Percentiles rank a stretch among this genome's conserved stretches.
These are phyloP conservation scores for Catostomus latipinnis DNA, from an alignment of 2,797 vertebrate species.

Conservation along the genomic window DNA sequence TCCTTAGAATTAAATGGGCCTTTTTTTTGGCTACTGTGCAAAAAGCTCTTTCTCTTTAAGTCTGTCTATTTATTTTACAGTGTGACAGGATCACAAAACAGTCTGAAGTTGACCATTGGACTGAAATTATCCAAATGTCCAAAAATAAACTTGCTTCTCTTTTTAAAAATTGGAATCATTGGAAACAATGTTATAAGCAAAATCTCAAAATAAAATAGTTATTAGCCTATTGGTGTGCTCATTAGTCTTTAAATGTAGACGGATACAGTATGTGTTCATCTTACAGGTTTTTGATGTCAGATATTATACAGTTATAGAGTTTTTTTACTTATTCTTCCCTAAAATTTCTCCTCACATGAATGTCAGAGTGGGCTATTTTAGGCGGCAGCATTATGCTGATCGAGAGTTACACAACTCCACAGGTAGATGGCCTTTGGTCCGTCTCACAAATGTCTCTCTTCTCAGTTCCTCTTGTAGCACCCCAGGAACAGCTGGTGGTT, in stretches of 20 bases:
- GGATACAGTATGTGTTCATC: no score
- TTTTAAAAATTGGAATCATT: no score
- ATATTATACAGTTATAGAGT: no score
- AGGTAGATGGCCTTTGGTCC: conserved; percentile 21
- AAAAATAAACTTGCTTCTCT: no score
- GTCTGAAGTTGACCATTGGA: not conserved
- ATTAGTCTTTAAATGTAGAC: no score
- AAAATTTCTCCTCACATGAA: not conserved
- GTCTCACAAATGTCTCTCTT: conserved; percentile 18
- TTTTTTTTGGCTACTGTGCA: no score
- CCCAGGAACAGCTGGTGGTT: conserved; percentile 36
- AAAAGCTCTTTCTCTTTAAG: not conserved
- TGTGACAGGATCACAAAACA: not conserved
- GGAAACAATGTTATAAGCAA: no score
- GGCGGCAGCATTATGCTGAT: conserved; percentile 10
- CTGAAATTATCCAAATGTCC: no score
- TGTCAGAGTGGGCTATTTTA: conserved; percentile 5
- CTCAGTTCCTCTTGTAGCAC: conserved; percentile 5
- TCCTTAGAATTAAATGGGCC: no score
- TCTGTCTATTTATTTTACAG: not conserved
- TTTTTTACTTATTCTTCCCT: not conserved
- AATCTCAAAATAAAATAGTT: no score
- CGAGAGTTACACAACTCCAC: conserved; percentile 19
- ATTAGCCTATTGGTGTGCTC: no score
- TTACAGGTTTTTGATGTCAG: not conserved